These are phyloP conservation scores for Clarias macrocephalus DNA, from an alignment of 2,113 vertebrate species.

Conservation along the genomic window DNA sequence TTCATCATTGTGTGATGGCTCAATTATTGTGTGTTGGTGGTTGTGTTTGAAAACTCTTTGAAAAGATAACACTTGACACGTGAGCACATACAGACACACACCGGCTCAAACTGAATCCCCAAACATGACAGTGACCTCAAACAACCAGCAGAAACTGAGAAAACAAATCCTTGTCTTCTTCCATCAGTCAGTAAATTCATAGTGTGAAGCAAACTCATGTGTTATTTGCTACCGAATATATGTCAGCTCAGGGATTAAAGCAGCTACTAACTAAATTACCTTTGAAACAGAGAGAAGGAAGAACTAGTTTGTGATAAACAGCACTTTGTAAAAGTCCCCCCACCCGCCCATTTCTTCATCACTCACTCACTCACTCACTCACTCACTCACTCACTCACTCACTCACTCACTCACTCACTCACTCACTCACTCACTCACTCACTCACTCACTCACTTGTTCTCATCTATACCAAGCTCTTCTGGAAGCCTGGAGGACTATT, in stretches of 20 bases:
- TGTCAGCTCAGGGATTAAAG: neutral
- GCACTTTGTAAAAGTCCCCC: too few species aligned
- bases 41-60: neutral
- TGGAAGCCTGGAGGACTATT: too few species aligned
- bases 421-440: too few species aligned
- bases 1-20: too few species aligned
- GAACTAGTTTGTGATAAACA: neutral
- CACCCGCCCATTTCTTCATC: too few species aligned
- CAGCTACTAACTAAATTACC: neutral
- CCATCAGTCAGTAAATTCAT: neutral
- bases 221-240: neutral
- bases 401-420: too few species aligned
- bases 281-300: neutral
- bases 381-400: too few species aligned
- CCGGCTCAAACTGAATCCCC: neutral
- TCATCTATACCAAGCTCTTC: too few species aligned
- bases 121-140: constrained; percentile 1
- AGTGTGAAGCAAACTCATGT: neutral
- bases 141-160: neutral
- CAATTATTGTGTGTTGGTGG: neutral
- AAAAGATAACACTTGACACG: neutral
- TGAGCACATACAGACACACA: neutral
- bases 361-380: too few species aligned
- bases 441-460: too few species aligned
- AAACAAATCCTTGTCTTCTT: neutral